Base-by-base conservation (phyloP, 1,140 invertebrate species). In the Sesamia nonagrioides region DNA sequence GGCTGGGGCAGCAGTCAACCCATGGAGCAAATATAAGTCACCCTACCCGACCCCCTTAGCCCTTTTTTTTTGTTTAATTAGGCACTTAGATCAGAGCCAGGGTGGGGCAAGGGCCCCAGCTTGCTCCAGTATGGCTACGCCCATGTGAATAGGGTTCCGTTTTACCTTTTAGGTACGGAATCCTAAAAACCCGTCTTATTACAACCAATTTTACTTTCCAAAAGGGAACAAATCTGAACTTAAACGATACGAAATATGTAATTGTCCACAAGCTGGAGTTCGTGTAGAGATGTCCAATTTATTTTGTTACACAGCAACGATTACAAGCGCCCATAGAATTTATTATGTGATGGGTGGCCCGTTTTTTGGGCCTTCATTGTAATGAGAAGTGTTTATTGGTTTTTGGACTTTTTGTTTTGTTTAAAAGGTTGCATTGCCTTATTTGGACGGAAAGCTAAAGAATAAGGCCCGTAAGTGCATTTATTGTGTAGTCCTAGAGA, bases 161-260 rank as follows among this genome's bases (percentile, higher is more conserved):
- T n/a, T n/a, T n/a, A n/a, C n/a, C n/a, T n/a, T n/a, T n/a, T n/a
- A n/a, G n/a, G n/a, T n/a, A n/a, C n/a, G 8, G 17, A 54, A 8
- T 21, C 54, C 11, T 9, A 58, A 58, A 58, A 58, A 50, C 15
- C 45, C 15, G 45, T 50, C 45, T 50, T n/a, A 50, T 50, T 50
- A 50, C 45, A n/a, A 1, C 56, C 27, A 60, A 60, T 60, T 60
- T 60, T 33, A 60, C 18, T 0, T 60, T 35, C 27, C 11, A 63
- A 69, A 50, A 50, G 33, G 17, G 8, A 66, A 66, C 37, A 63
- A 66, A 66, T 11, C 61, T 42, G 17, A 48, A 33, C 21, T 50
- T 33, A 69, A 69, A 50, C 42, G 69, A 85, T 79, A 78, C 66
- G 40, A 81, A 83, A 85, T 74, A 83, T 77, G 78, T 85, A 83